Evolutionary conservation across 2,888 invertebrate species (phyloP), one percentile per base, ranked within the genome.

Genomic region (Callinectes sapidus): DNA sequence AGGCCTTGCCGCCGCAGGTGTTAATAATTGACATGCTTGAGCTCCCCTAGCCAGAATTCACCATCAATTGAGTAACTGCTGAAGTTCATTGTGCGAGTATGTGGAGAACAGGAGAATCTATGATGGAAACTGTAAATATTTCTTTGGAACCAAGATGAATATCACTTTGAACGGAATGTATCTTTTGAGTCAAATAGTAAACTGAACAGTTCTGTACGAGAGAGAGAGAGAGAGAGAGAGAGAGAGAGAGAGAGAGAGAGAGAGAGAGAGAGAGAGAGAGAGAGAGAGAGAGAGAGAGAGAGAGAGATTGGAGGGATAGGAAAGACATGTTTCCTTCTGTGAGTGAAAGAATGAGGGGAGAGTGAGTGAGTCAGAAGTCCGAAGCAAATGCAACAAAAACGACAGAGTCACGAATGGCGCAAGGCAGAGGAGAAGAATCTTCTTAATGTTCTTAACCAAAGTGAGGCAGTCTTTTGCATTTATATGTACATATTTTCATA

Each of bases 271-370:
- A 35, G 81, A 81, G 81, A 81, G 81, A 81, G 81, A 81, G 81
- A 35, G 81, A 81, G 81, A 35, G 18, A n/a, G n/a, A 35, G 81
- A 42, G 42, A 42, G 48, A 88, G 88, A 54, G 88, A 88, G 88
- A 54, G 88, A 88, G 54, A 54, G 88, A 54, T 1, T n/a, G n/a
- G n/a, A 23, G 54, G n/a, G 6, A 81, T 2, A 81, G 81, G 18
- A 23, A 35, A 23, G 35, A n/a, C n/a, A 32, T 28, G 77, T n/a
- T n/a, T 28, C 28, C 28, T 32, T 77, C 18, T 77, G n/a, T 8
- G 77, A 32, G 77, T 48, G 48, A 61, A 23, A 61, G 61, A 61
- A 23, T 18, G 61, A 61, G 61, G 61, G 23, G 61, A 61, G 61
- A 61, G 61, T 18, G 61, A 5, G 18, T 18, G 61, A 61, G 61